Conservation (phyloP, 2,888 invertebrate species). For the Timema cristinae region DNA sequence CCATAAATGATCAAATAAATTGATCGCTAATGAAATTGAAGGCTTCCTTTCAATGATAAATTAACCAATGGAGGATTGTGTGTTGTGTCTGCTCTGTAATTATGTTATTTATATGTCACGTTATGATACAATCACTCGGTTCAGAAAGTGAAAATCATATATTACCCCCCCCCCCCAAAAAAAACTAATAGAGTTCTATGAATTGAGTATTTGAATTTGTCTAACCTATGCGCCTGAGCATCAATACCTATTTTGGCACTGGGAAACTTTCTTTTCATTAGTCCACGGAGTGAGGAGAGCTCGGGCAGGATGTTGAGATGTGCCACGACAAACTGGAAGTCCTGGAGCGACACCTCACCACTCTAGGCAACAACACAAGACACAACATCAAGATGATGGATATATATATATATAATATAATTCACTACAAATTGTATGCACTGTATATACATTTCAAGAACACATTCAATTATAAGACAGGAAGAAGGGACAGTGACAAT, state of each 20-base stretch:
- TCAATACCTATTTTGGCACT: slow-evolving; percentile 43
- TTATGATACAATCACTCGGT: too few species aligned
- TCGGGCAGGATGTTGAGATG: slow-evolving; percentile 78
- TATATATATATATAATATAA: too few species aligned
- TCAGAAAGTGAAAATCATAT: too few species aligned
- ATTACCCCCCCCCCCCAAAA: too few species aligned
- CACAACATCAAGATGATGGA: slow-evolving; percentile 10
- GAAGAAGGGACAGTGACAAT: not conserved
- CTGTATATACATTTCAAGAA: not conserved
- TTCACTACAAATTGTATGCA: not conserved
- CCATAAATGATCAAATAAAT: too few species aligned
- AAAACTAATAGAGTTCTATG: too few species aligned
- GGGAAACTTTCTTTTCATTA: slow-evolving; percentile 75
- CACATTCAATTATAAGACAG: not conserved
- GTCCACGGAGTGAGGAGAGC: slow-evolving; percentile 66
- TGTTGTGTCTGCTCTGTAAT: too few species aligned
- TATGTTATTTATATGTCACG: too few species aligned
- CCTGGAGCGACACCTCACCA: slow-evolving; percentile 43
- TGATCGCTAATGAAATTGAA: too few species aligned
- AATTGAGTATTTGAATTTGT: not conserved
- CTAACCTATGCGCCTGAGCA: not conserved
- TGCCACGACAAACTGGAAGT: slow-evolving; percentile 71
- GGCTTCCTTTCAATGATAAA: too few species aligned
- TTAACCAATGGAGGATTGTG: too few species aligned
- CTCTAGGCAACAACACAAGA: slow-evolving; percentile 35